These are phyloP conservation scores for Bellardia bayeri DNA, from an alignment of 2,888 invertebrate species.

Conservation along the genomic window DNA sequence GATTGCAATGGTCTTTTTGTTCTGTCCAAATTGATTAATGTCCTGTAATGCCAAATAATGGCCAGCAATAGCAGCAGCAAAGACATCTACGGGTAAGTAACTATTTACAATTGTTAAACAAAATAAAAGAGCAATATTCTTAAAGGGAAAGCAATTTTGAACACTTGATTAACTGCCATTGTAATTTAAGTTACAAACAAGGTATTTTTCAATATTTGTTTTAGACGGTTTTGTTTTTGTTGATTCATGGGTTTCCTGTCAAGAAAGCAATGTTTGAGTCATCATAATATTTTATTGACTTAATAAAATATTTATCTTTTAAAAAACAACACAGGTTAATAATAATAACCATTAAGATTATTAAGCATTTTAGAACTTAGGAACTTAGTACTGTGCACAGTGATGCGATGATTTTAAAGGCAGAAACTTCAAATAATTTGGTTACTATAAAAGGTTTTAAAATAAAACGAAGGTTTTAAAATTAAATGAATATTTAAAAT, in stretches of 20 bases:
- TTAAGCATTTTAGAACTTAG: too few relatives aligned
- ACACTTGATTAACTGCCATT: not conserved
- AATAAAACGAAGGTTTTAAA: too few relatives aligned
- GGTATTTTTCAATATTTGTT: not conserved
- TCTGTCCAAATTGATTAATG: slow-evolving; percentile 62
- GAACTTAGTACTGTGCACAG: too few relatives aligned
- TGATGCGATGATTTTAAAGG: too few relatives aligned
- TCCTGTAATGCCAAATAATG: slow-evolving; percentile 26
- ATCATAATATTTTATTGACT: not conserved
- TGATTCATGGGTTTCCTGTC: not conserved
- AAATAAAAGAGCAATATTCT: not conserved
- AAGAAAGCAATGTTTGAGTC: not conserved
- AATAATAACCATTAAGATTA: too few relatives aligned
- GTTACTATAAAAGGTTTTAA: too few relatives aligned
- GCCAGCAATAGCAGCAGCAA: not conserved
- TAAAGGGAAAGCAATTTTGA: not conserved
- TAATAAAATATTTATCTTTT: not conserved
- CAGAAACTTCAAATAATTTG: too few relatives aligned
- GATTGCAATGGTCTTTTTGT: slow-evolving; percentile 46
- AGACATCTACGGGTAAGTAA: slow-evolving; percentile 4
- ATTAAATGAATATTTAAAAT: too few relatives aligned
- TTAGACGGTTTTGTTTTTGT: not conserved
- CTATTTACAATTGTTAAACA: slow-evolving; percentile 36
- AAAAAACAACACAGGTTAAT: too few relatives aligned
- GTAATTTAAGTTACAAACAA: slow-evolving; percentile 27